A percentile compares a stretch with the other conserved stretches of the same genome.
Conservation (phyloP, 2,888 invertebrate genomes). For the Cerastis leucographa region DNA sequence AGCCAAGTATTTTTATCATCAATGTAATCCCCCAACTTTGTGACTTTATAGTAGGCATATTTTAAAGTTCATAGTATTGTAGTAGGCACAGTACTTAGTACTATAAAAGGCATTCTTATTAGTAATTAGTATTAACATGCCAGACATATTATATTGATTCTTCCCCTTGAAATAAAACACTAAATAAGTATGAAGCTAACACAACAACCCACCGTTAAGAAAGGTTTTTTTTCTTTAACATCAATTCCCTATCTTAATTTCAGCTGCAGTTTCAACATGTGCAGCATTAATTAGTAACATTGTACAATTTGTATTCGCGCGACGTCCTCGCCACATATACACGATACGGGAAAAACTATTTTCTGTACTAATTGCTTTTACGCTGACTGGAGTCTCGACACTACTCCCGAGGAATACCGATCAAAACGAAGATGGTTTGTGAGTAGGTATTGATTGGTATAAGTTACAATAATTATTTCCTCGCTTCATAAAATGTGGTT, state of each 20-base stretch:
- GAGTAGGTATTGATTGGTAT: conserved; percentile 51
- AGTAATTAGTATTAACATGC: no score
- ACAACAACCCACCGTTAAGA: not conserved
- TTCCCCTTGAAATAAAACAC: no score
- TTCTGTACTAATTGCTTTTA: conserved; percentile 61
- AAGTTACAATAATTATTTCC: conserved; percentile 38
- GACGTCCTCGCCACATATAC: conserved; percentile 42
- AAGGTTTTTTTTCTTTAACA: not conserved
- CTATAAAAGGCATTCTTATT: no score
- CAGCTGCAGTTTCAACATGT: conserved; percentile 14
- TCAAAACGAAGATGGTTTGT: conserved; percentile 53
- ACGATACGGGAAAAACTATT: conserved; percentile 52
- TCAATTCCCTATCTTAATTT: not conserved
- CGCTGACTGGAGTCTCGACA: conserved; percentile 52
- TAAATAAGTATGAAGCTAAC: not conserved
- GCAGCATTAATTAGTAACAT: conserved; percentile 29
- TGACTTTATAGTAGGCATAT: no score
- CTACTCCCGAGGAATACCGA: conserved; percentile 55
- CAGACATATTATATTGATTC: no score
- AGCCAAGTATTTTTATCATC: no score
- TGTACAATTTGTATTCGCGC: conserved; percentile 22
- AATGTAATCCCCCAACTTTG: no score
- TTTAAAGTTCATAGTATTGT: no score
- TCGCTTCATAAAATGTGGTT: conserved; percentile 19
- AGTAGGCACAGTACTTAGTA: no score